Percentiles rank a stretch among this genome's conserved stretches.
phyloP scores from a whole-genome alignment of 2,113 vertebrate species.

The Salvator merianae region DNA sequence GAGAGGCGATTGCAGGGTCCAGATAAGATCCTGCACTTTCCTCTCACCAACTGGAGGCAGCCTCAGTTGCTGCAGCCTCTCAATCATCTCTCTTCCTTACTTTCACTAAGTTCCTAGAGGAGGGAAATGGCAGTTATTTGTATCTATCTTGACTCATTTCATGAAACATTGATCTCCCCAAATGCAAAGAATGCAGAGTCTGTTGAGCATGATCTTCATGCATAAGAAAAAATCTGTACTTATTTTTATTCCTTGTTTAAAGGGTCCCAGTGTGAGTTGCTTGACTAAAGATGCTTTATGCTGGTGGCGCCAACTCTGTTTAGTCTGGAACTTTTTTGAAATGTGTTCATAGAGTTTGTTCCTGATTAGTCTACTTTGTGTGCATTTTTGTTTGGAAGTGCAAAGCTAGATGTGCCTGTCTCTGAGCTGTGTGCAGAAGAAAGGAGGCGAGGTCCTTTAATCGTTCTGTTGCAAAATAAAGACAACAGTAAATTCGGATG shows the following conservation, averaged over 20 bases:
- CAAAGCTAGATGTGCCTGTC: not conserved
- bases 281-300: not conserved
- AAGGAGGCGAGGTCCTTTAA: not conserved
- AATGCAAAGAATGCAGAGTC: not conserved
- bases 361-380: not conserved
- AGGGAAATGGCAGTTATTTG: not conserved
- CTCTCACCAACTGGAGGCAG: too few relatives aligned
- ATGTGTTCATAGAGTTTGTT: not conserved
- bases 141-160: not conserved
- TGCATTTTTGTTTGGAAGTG: not conserved
- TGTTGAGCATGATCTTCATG: not conserved
- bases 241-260: not conserved
- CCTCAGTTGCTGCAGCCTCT: not conserved
- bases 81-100: not conserved
- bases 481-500: not conserved
- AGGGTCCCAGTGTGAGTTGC: not conserved
- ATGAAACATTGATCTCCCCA: not conserved
- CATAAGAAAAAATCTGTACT: not conserved
- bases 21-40: too few relatives aligned
- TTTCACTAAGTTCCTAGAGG: not conserved
- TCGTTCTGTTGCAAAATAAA: not conserved
- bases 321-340: not conserved
- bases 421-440: not conserved
- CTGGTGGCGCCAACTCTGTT: not conserved
- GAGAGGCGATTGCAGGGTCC: too few relatives aligned